phyloP scores from a whole-genome alignment of 1,140 invertebrate species.

The Drosophila subpulchrella region DNA sequence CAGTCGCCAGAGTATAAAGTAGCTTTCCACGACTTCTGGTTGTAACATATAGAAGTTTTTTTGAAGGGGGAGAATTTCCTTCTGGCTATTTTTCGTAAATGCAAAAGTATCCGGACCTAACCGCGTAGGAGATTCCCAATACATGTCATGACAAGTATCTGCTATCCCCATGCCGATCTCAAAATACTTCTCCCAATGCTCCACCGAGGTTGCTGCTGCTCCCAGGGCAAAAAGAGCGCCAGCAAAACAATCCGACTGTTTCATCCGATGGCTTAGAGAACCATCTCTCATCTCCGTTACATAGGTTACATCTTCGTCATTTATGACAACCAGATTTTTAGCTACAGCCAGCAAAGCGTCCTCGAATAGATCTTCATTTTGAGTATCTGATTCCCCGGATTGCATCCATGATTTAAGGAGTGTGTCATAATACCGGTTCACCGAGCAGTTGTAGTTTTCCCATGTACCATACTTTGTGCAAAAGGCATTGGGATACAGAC shows the following conservation, averaged over 20 bases:
- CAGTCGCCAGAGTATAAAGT: conserved; percentile 97
- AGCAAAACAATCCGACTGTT: conserved; percentile 97
- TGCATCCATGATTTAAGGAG: conserved; percentile 98
- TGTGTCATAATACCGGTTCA: conserved; percentile 99
- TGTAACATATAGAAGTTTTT: conserved; percentile 98
- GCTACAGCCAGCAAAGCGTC: conserved; percentile 92
- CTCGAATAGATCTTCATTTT: conserved; percentile 95
- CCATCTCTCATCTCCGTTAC: conserved; percentile 97
- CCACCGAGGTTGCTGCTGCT: conserved; percentile 88
- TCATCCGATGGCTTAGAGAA: conserved; percentile 97
- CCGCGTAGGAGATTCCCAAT: conserved; percentile 92
- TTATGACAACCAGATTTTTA: conserved; percentile 92
- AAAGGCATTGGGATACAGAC: conserved; percentile 98
- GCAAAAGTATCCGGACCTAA: conserved; percentile 96
- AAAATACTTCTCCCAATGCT: conserved; percentile 90
- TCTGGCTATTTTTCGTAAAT: conserved; percentile 87
- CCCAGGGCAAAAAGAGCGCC: conserved; percentile 97
- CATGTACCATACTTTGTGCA: conserved; percentile 90
- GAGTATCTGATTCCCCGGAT: conserved; percentile 90
- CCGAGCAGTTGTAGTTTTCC: conserved; percentile 91
- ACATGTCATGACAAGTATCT: conserved; percentile 98
- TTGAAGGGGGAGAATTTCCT: conserved; percentile 88
- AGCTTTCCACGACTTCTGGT: conserved; percentile 98
- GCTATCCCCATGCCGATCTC: conserved; percentile 94
- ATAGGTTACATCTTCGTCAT: conserved; percentile 92